Evolutionary conservation across 2,797 vertebrate genomes (phyloP).

Genomic region (Coregonus suidteri): DNA sequence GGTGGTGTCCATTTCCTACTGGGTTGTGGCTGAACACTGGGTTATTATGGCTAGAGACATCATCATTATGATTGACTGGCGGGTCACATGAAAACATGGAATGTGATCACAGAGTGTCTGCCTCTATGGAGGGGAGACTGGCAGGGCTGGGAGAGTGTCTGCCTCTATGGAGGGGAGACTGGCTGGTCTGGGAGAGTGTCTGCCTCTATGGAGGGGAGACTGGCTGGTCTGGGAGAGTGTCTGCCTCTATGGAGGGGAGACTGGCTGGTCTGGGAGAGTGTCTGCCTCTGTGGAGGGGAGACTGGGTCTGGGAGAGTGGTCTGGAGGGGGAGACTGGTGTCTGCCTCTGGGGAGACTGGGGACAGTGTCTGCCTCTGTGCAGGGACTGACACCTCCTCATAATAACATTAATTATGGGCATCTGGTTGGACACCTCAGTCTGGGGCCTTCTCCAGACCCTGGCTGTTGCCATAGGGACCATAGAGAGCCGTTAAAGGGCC

Average conservation of each 20-base stretch:
- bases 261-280: slow-evolving; percentile 61
- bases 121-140: too few relatives aligned
- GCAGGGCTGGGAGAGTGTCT: too few relatives aligned
- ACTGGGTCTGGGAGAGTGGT: too few relatives aligned
- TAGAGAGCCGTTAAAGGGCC: slow-evolving; percentile 67
- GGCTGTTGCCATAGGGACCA: slow-evolving; percentile 81
- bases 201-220: too few relatives aligned
- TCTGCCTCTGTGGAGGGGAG: too few relatives aligned
- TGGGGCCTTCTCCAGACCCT: slow-evolving; percentile 52
- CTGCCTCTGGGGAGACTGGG: slow-evolving; percentile 58
- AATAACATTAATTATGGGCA: slow-evolving; percentile 74
- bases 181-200: too few relatives aligned
- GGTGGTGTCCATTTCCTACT: neutral
- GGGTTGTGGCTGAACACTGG: neutral
- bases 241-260: slow-evolving; percentile 64
- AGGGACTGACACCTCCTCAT: slow-evolving; percentile 69
- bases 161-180: too few relatives aligned
- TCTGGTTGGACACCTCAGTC: slow-evolving; percentile 65
- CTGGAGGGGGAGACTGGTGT: too few relatives aligned
- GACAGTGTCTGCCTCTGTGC: slow-evolving; percentile 58
- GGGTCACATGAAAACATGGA: neutral
- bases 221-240: slow-evolving; percentile 22
- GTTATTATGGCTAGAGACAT: neutral
- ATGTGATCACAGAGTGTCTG: slow-evolving; percentile 19
- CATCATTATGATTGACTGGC: too few relatives aligned